These are phyloP conservation scores for Plectropomus leopardus DNA, from an alignment of 2,113 vertebrate species.

Conservation along the genomic window DNA sequence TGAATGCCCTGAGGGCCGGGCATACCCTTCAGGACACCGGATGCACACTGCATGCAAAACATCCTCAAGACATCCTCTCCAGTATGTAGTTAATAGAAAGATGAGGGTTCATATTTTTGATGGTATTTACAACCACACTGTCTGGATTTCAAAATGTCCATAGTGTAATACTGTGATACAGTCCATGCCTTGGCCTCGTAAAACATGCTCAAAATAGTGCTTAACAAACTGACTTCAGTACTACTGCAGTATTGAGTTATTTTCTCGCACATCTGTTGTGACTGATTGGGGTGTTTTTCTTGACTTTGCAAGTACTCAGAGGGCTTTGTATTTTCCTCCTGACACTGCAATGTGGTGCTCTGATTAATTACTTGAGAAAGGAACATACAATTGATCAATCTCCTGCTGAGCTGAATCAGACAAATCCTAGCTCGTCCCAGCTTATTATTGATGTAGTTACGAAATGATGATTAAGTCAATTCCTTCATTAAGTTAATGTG, in stretches of 20 bases:
- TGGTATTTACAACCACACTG: too few relatives aligned
- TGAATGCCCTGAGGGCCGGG: too few relatives aligned
- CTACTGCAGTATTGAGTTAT: neutral
- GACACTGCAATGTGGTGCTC: neutral
- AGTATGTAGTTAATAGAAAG: too few relatives aligned
- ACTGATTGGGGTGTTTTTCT: neutral
- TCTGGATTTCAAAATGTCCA: too few relatives aligned
- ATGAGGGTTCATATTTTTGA: too few relatives aligned
- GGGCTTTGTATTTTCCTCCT: neutral
- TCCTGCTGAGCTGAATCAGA: conserved; percentile 15
- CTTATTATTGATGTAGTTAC: neutral
- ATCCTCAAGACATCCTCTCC: too few relatives aligned
- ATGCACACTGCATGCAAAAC: too few relatives aligned
- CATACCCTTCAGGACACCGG: too few relatives aligned
- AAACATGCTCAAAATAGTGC: neutral
- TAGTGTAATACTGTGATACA: too few relatives aligned
- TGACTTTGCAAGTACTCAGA: neutral
- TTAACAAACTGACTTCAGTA: neutral
- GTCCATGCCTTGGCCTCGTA: too few relatives aligned
- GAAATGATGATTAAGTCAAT: neutral
- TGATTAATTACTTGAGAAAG: neutral
- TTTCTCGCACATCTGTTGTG: neutral
- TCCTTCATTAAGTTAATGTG: neutral
- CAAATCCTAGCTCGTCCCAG: neutral
- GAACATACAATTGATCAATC: neutral